Evolutionary conservation across 2,797 vertebrate species (phyloP).

Genomic region (Gymnothorax reevesii): DNA sequence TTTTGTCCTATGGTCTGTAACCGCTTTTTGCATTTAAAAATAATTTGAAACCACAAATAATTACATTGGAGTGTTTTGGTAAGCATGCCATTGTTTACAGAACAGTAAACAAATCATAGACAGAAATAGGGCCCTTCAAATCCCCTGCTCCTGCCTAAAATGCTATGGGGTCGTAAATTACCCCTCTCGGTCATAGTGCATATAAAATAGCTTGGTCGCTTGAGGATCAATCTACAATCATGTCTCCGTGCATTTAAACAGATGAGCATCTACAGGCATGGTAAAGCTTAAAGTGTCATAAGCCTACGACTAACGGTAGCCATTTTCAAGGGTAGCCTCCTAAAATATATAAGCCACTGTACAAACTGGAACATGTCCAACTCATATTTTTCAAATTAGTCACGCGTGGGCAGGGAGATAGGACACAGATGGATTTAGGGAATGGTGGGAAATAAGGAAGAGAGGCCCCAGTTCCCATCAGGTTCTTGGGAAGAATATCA

Average conservation of each 20-base stretch:
- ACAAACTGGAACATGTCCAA: slow-evolving; percentile 25
- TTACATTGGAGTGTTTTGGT: too few species aligned
- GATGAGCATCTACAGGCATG: slow-evolving; percentile 2
- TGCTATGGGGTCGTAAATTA: too few species aligned
- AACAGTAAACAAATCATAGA: background rate
- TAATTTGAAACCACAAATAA: too few species aligned
- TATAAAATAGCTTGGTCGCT: background rate
- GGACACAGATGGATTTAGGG: slow-evolving; percentile 26
- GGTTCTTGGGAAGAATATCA: background rate
- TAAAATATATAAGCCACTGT: slow-evolving; percentile 23
- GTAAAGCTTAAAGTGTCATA: slow-evolving; percentile 5
- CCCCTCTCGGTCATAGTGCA: too few species aligned
- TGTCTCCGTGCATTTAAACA: slow-evolving; percentile 15
- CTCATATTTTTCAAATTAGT: slow-evolving; percentile 61
- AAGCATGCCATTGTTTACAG: too few species aligned
- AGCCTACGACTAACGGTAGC: slow-evolving; percentile 9
- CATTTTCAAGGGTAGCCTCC: slow-evolving; percentile 15
- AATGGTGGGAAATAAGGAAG: background rate
- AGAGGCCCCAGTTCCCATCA: background rate
- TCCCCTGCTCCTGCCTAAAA: too few species aligned
- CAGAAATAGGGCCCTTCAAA: too few species aligned
- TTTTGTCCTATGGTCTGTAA: too few species aligned
- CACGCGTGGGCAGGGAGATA: slow-evolving; percentile 45
- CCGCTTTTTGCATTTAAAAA: too few species aligned
- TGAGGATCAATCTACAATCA: background rate